Base-by-base conservation (phyloP, 2,113 vertebrate genomes). In the Aptenodytes forsteri region DNA sequence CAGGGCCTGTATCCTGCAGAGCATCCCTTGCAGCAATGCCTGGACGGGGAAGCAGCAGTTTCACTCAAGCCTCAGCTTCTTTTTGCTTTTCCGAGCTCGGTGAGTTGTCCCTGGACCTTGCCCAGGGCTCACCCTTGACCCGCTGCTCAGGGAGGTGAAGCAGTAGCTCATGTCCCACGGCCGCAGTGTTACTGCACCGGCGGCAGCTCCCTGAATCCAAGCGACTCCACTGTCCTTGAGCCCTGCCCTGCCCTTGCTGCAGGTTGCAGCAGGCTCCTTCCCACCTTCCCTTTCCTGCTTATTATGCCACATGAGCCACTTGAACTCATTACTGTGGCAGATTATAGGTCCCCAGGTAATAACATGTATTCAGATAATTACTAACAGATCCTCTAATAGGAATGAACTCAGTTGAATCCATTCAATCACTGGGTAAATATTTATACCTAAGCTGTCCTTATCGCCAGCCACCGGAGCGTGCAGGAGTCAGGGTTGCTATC, bases 281-380 rank as follows among this genome's bases (percentile, higher is more conserved):
- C 55, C 71, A 82, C 67, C 54, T 89, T 80, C 96, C 94, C 36
- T 3, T 15, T 21, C 87, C 98, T 98, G 94, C 90, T 98, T 98
- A 92, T 91, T 96, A 97, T 98, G 98, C 96, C 95, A 71, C 97
- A 75, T 73, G 89, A 97, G 91, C 95, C 67, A 79, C 97, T 96
- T 73, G 75, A 97, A 83, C 97, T 98, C 98, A 97, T 98, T 98
- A 98, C 93, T 32, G 91, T 72, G 87, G 97, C 92, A 40, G 97
- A 97, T 97, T 93, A 97, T 64, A 90, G 96, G 98, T 97, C 98
- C 97, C 98, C 91, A 89, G 98, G 97, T 98, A 97, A 96, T 95
- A 93, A 92, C 36, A 66, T 40, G 52, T 88, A 95, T 95, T 98
- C 42, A 84, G 96, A 94, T 98, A 97, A 98, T 98, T 97, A 98